Evolutionary conservation across 2,888 invertebrate genomes (phyloP).

Genomic region (Meloe dianella): DNA sequence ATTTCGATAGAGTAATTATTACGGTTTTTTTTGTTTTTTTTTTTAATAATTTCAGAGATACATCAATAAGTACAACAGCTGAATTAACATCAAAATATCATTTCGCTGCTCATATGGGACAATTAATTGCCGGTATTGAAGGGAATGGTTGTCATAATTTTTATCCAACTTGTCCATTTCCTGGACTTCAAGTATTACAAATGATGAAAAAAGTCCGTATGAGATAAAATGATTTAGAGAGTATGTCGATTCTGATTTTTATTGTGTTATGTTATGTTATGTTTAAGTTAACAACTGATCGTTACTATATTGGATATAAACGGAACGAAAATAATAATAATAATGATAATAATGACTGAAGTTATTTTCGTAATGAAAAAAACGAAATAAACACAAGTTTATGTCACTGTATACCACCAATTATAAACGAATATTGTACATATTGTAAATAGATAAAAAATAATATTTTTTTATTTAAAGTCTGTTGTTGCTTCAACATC

Average conservation of each 20-base stretch:
- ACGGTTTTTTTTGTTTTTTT: not conserved
- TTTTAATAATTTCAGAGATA: constrained; percentile 61
- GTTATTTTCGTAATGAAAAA: constrained; percentile 6
- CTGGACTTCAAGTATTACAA: constrained; percentile 67
- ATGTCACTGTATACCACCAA: constrained; percentile 1
- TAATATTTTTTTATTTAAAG: constrained; percentile 6
- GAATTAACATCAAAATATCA: constrained; percentile 70
- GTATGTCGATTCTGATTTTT: constrained; percentile 4
- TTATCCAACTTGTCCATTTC: constrained; percentile 70
- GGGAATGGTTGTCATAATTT: constrained; percentile 72
- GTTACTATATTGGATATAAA: constrained; percentile 1
- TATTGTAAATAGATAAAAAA: constrained; percentile 23
- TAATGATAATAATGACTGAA: not conserved
- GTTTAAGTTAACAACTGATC: constrained; percentile 17
- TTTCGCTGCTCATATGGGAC: constrained; percentile 73
- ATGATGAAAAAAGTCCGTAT: constrained; percentile 68
- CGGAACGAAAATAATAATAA: not conserved
- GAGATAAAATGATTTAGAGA: constrained; percentile 43
- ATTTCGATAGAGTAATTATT: not conserved
- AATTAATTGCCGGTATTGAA: constrained; percentile 69
- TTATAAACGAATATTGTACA: constrained; percentile 21
- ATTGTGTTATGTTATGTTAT: constrained; percentile 16
- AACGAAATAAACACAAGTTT: not conserved
- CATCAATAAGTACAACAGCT: constrained; percentile 67
- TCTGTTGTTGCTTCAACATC: constrained; percentile 5